Evolutionary conservation across 2,797 vertebrate genomes (phyloP).

Genomic region (Poecilia picta): DNA sequence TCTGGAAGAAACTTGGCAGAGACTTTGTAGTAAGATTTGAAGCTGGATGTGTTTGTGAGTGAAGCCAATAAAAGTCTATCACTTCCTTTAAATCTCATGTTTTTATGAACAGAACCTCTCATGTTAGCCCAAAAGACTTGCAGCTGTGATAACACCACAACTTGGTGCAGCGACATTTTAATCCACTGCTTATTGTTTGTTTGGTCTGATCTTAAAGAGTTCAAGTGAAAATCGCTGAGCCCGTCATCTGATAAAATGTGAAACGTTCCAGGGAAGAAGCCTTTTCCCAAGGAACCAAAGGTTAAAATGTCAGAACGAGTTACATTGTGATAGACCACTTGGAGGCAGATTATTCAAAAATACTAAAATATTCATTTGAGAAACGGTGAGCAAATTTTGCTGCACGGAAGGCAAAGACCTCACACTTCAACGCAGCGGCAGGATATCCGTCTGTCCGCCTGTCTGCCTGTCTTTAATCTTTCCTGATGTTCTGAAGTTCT

Average conservation of each 20-base stretch:
- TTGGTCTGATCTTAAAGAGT: background rate
- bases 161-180: background rate
- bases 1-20: background rate
- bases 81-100: background rate
- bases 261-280: background rate
- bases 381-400: background rate
- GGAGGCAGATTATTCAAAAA: conserved; percentile 1
- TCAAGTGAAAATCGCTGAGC: background rate
- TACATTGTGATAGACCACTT: background rate
- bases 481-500: background rate
- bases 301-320: conserved; percentile 2
- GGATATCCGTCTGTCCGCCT: background rate
- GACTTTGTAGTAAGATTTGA: background rate
- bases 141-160: background rate
- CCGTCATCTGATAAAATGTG: background rate
- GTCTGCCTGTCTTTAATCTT: background rate
- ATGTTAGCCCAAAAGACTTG: background rate
- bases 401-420: background rate
- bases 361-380: conserved; percentile 10
- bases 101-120: background rate
- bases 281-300: background rate
- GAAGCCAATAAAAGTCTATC: background rate
- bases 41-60: background rate
- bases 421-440: conserved; percentile 13
- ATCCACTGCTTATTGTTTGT: background rate